Conservation (phyloP, 2,888 invertebrate genomes). For the Ornithoptera priamus region DNA sequence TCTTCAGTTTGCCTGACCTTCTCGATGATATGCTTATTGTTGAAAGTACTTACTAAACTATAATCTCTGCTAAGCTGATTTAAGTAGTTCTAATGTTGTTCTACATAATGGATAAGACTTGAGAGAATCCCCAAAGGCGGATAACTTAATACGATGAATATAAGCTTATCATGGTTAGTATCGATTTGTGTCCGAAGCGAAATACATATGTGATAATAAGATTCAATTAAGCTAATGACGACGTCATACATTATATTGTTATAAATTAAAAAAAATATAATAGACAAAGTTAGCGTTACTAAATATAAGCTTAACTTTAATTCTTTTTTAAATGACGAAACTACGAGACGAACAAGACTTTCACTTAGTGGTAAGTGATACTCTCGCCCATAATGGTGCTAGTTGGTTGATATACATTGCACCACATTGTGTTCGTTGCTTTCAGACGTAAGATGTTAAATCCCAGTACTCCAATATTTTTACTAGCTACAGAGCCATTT, state of each 20-base stretch:
- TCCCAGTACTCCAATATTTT: no score
- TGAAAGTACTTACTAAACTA: not conserved
- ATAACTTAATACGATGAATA: constrained; percentile 20
- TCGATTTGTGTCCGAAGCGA: not conserved
- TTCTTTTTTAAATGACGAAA: not conserved
- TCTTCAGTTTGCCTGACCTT: not conserved
- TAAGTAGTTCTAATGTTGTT: constrained; percentile 20
- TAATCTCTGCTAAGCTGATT: constrained; percentile 15
- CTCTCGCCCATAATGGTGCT: no score
- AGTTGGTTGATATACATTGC: no score
- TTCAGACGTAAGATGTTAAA: no score
- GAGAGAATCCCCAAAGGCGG: constrained; percentile 4
- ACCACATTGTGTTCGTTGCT: no score
- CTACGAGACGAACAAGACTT: no score
- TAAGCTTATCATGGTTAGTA: not conserved
- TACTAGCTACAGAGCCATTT: no score
- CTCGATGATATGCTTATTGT: not conserved
- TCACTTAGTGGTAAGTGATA: no score
- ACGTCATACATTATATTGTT: not conserved
- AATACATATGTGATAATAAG: not conserved
- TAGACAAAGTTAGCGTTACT: not conserved
- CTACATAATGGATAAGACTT: constrained; percentile 24
- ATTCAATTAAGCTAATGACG: not conserved
- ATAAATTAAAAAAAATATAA: not conserved
- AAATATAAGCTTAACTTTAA: not conserved